Evolutionary conservation across 92 coral and sea anemone genomes (phyloP).

Genomic region (Metridium senile): DNA sequence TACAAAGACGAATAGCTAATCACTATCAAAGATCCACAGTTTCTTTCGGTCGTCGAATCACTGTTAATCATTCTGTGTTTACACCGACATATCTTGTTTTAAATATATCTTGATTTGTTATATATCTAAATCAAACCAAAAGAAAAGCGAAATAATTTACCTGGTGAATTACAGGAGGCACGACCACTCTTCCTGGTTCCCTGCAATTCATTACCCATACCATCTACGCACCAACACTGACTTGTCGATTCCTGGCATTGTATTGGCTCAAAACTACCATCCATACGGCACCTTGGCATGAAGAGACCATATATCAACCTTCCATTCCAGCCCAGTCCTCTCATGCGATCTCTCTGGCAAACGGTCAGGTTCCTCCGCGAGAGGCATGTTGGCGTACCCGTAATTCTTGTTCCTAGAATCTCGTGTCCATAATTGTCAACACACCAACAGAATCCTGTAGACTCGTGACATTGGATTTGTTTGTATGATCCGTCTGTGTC

Average conservation of each 20-base stretch:
- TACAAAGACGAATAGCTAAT: too few species aligned
- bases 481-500: conserved; percentile 74
- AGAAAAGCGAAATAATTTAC: background rate
- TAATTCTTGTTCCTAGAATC: conserved; percentile 65
- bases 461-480: conserved; percentile 72
- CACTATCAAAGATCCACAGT: too few species aligned
- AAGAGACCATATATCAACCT: conserved; percentile 38
- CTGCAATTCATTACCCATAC: conserved; percentile 51
- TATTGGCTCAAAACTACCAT: conserved; percentile 67
- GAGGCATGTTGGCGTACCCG: conserved; percentile 67
- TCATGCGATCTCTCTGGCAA: conserved; percentile 80
- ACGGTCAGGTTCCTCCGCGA: conserved; percentile 65
- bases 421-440: conserved; percentile 83
- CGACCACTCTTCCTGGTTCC: conserved; percentile 29
- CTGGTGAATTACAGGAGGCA: conserved; percentile 16
- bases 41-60: too few species aligned
- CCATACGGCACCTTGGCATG: conserved; percentile 57
- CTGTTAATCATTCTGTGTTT: too few species aligned
- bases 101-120: background rate
- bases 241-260: conserved; percentile 70
- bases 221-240: conserved; percentile 84
- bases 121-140: background rate
- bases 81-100: too few species aligned
- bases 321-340: conserved; percentile 72
- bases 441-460: conserved; percentile 93